These are phyloP conservation scores for Solenopsis fugax DNA, from an alignment of 1,140 invertebrate species.

Conservation along the genomic window DNA sequence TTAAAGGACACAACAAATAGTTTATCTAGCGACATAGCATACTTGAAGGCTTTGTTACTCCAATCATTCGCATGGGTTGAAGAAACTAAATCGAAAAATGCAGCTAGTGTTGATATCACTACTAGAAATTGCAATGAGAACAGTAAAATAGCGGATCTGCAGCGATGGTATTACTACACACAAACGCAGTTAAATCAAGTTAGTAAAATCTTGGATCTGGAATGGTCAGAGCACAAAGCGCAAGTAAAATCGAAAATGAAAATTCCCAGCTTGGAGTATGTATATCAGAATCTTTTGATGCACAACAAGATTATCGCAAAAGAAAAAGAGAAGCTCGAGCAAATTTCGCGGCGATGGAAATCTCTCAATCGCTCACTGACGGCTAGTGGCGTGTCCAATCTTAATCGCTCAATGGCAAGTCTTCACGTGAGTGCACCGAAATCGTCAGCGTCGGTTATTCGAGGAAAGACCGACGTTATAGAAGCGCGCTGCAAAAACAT, in stretches of 20 bases:
- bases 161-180: conserved; percentile 82
- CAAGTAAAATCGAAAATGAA: conserved; percentile 80
- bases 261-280: conserved; percentile 82
- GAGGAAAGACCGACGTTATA: conserved; percentile 76
- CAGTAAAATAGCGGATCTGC: conserved; percentile 82
- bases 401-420: conserved; percentile 81
- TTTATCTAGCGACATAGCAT: conserved; percentile 82
- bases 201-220: conserved; percentile 82
- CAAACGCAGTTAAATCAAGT: conserved; percentile 85
- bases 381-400: conserved; percentile 56
- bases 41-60: conserved; percentile 82
- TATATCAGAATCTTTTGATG: conserved; percentile 82
- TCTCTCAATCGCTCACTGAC: conserved; percentile 59
- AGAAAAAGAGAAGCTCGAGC: conserved; percentile 78
- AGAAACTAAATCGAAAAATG: conserved; percentile 84
- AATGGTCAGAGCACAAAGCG: conserved; percentile 81
- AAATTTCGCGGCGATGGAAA: conserved; percentile 78
- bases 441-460: conserved; percentile 35
- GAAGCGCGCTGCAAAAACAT: conserved; percentile 82
- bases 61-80: conserved; percentile 86
- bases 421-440: conserved; percentile 73
- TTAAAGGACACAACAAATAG: conserved; percentile 85
- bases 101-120: conserved; percentile 68
- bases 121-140: conserved; percentile 76
- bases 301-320: conserved; percentile 81